Evolutionary conservation across 2,888 invertebrate species (phyloP).

Genomic region (Mythimna vitellina): DNA sequence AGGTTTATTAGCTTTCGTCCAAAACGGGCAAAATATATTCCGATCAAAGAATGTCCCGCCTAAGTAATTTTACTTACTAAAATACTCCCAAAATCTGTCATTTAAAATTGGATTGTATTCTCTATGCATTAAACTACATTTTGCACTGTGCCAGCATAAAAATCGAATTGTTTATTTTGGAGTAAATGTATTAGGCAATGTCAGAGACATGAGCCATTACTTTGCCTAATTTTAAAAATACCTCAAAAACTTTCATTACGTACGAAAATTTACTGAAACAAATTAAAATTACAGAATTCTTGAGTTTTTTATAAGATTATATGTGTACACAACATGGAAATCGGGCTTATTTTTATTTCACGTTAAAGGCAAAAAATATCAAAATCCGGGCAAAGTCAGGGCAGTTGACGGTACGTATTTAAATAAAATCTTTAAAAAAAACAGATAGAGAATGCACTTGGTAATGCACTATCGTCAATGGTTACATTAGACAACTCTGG

Average conservation of each 20-base stretch:
- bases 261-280: not conserved
- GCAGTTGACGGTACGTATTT: not conserved
- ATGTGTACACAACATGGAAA: not conserved
- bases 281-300: slow-evolving; percentile 1
- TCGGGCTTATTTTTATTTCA: not conserved
- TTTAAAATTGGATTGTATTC: slow-evolving; percentile 1
- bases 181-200: not conserved
- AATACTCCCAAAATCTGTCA: not conserved
- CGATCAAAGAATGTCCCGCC: too few relatives aligned
- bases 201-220: slow-evolving; percentile 3
- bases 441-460: too few relatives aligned
- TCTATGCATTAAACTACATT: not conserved
- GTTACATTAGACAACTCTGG: too few relatives aligned
- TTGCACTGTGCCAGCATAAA: not conserved
- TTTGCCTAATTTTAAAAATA: slow-evolving; percentile 2
- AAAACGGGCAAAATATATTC: too few relatives aligned
- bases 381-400: slow-evolving; percentile 2
- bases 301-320: not conserved
- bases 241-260: not conserved
- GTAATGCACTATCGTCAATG: too few relatives aligned
- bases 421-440: too few relatives aligned
- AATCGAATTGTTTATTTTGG: slow-evolving; percentile 10
- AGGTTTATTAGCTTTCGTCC: too few relatives aligned
- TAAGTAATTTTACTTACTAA: not conserved
- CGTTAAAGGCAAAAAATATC: not conserved